Evolutionary conservation across 2,113 vertebrate species (phyloP).

Genomic region (Todiramphus saurophagus): DNA sequence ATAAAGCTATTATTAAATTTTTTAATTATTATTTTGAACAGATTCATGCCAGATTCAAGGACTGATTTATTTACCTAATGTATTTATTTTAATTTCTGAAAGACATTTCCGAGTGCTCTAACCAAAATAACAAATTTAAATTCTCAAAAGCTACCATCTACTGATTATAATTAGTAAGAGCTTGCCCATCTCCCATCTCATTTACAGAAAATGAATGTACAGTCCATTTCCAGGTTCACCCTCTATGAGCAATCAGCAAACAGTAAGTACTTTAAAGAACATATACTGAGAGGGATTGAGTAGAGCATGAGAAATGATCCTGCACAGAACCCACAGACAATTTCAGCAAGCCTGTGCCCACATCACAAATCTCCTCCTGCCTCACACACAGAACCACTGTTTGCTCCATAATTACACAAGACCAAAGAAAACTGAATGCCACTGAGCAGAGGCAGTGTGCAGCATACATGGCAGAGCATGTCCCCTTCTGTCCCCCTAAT

Average conservation of each 20-base stretch:
- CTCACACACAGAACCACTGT: not conserved
- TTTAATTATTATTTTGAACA: not conserved
- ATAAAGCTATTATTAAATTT: not conserved
- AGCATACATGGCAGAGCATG: rapidly evolving
- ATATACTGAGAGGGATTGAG: not conserved
- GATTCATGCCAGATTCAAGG: not conserved
- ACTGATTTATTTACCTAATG: not conserved
- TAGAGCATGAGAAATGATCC: not conserved
- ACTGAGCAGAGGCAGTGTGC: not conserved
- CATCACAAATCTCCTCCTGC: not conserved
- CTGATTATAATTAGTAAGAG: not conserved
- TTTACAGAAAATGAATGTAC: not conserved
- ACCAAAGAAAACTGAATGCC: not conserved
- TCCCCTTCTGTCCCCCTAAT: not conserved
- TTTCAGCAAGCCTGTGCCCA: not conserved
- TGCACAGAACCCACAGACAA: not conserved
- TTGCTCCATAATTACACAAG: not conserved
- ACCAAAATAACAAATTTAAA: constrained; percentile 12
- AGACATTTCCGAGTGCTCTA: not conserved
- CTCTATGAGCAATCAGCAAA: not conserved
- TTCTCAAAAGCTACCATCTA: not conserved
- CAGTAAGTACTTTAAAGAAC: not conserved
- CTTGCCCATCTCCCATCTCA: not conserved
- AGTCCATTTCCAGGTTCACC: not conserved
- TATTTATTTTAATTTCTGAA: not conserved